Evolutionary conservation across 1,140 invertebrate genomes (phyloP), one percentile per base, ranked within the genome.

Genomic region (Maconellicoccus hirsutus): DNA sequence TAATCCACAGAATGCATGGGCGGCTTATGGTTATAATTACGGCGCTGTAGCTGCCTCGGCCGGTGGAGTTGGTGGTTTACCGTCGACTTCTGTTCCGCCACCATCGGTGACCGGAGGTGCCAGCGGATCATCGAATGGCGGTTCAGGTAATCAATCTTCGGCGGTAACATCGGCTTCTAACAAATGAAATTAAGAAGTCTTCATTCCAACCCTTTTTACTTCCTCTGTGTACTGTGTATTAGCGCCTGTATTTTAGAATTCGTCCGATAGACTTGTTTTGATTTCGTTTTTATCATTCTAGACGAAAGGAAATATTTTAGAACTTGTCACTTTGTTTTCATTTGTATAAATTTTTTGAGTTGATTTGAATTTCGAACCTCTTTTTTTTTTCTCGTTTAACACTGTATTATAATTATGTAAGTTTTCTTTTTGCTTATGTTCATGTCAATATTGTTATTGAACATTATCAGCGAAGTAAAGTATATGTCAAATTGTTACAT

Each of bases 1-100:
- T 27, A 70, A 72, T 69, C 71, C 70, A 33, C 73, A 74, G 59
- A 66, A 66, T 66, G 61, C 61, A 14, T 66, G 61, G 61, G 61
- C 61, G 21, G 22, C 21, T 25, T 66, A 66, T 25, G 61, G 61
- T 66, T 66, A 66, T 26, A 66, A 66, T 66, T 66, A 25, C 25
- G 61, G 61, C 21, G 61, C 22, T 2, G n/a, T 52, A 16, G 42
- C 42, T 52, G 42, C 42, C 42, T 52, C 42, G 42, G 21, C 61
- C 21, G 61, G 61, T 25, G 61, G 61, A 23, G 25, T 26, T 26
- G 25, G 61, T 66, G 25, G 61, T 66, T 26, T 25, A 66, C 61
- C 61, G 21, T 66, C 61, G 61, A 66, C 61, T 25, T 23, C 61
- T 16, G 61, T 26, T 66, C 25, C 61, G 19, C 22, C 61, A 66